A percentile compares a stretch with the other conserved stretches of the same genome.
These are phyloP conservation scores for Harpalus rufipes DNA, from an alignment of 2,888 invertebrate species.

Conservation along the genomic window DNA sequence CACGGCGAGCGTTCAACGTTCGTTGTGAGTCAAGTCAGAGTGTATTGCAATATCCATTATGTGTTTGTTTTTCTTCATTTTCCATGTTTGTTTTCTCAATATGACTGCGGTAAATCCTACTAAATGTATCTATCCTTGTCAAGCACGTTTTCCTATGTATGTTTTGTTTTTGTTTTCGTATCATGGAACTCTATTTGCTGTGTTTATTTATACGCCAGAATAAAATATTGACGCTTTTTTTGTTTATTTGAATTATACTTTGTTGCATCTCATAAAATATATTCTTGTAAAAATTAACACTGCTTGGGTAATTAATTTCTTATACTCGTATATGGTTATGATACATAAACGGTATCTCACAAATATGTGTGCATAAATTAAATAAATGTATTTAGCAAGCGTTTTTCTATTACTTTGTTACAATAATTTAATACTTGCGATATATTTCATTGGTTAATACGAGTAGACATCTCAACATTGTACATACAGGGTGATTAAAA, in stretches of 20 bases:
- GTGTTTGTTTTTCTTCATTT: slow-evolving; percentile 62
- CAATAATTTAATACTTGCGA: too few relatives aligned
- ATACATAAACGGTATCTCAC: neutral
- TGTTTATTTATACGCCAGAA: slow-evolving; percentile 27
- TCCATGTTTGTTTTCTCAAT: slow-evolving; percentile 61
- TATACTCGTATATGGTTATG: neutral
- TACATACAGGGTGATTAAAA: too few relatives aligned
- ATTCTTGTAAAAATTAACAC: neutral
- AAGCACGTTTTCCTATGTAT: slow-evolving; percentile 45
- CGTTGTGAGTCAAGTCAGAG: neutral
- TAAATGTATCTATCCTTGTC: slow-evolving; percentile 49
- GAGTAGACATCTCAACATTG: too few relatives aligned
- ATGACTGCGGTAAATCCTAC: slow-evolving; percentile 59
- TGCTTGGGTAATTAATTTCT: neutral
- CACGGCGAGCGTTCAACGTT: neutral
- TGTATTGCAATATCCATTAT: slow-evolving; percentile 63
- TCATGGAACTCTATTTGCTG: slow-evolving; percentile 32
- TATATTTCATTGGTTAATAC: too few relatives aligned
- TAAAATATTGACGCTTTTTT: slow-evolving; percentile 14
- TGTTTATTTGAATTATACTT: slow-evolving; percentile 36
- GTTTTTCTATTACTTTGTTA: too few relatives aligned
- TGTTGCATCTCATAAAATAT: slow-evolving; percentile 18
- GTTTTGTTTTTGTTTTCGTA: slow-evolving; percentile 27
- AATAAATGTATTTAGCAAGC: neutral
- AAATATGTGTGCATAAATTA: neutral